Base-by-base conservation (phyloP, 2,113 vertebrate species). In the Pogona vitticeps region DNA sequence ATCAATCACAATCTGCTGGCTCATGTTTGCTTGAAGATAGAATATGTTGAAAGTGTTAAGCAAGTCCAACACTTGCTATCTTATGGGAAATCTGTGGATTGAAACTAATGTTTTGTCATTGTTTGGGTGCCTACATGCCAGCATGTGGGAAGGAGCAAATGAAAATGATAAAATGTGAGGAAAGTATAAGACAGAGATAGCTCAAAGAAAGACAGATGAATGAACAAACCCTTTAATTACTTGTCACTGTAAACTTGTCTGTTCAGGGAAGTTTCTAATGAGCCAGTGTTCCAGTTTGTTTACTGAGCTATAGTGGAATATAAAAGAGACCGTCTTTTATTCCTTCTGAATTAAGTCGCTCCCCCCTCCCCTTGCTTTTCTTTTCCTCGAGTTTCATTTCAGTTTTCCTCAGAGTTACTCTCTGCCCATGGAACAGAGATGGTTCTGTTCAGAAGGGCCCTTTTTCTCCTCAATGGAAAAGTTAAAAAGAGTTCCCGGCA, bases 391-490 rank as follows among this genome's bases (percentile, higher is more conserved):
- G 0, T 68, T 28, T 8, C 80, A 87, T 83, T 81, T 88, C 87
- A 87, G 85, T 1, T 1, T 83, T 92, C 72, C 78, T 86, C 88
- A 85, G 86, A 5, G 15, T 85, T 92, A 73, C 90, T 88, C 86
- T 84, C 83, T 0, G 0, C 88, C 83, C 86, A 87, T 90, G 83
- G 70, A 87, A 82, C 67, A 56, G 56, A 87, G 88, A 91, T 88
- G 80, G 84, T 92, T 92, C 84, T 93, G 33, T 91, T 89, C 85
- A 77, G 86, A 86, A 82, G 91, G 93, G 89, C 91, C 91, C 4
- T 90, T 94, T 96, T 95, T 91, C 89, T 17, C 17, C 76, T 96
- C 93, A 95, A 94, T 92, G 93, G 94, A 92, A 95, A 93, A 93
- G 94, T 90, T 90, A 87, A 90, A 93, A 90, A 93, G 91, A n/a